Base-by-base conservation (phyloP, 2,113 vertebrate genomes). In the Protobothrops flavoviridis region DNA sequence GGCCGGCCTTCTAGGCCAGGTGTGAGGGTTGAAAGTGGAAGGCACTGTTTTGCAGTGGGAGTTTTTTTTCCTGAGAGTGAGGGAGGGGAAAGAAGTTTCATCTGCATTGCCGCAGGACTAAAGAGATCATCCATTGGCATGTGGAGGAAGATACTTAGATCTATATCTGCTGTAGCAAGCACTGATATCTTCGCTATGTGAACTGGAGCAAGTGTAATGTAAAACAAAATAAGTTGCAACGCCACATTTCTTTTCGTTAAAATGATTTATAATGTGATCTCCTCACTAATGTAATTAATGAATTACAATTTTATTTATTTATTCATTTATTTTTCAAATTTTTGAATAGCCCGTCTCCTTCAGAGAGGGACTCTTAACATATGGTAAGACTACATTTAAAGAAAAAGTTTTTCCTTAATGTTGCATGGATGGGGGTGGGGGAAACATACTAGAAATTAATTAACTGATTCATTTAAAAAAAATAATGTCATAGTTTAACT, bases 401-500 rank as follows among this genome's bases (percentile, higher is more conserved):
- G 13, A 87, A 53, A 24, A 52, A 2, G 15, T 57, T 20, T 92
- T 89, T 55, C 43, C 2, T 21, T 23, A 0, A 81, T 1, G 4
- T 93, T 23, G 45, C 9, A 61, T 24, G 55, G 53, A 81, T 55
- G 87, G 48, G 15, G 2, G n/a, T n/a, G 39, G 59, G 55, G 15
- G 55, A 12, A 89, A 13, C 55, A 57, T 57, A 43, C 29, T 39
- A 39, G 10, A 57, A 11, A 23, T 81, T 45, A 57, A 43, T 57
- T 56, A 55, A 39, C 39, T 15, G 88, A 43, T 0, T n/a, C 15
- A 2, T 0, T 0, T 33, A 15, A 43, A 90, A 43, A 43, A 87
- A 57, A 43, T 90, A 91, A 94, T 87, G 88, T 90, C 88, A 94
- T 96, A 94, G 92, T 95, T 97, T 96, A 98, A 96, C 55, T 95